phyloP scores from a whole-genome alignment of 2,113 vertebrate species.

The Oryzias melastigma region DNA sequence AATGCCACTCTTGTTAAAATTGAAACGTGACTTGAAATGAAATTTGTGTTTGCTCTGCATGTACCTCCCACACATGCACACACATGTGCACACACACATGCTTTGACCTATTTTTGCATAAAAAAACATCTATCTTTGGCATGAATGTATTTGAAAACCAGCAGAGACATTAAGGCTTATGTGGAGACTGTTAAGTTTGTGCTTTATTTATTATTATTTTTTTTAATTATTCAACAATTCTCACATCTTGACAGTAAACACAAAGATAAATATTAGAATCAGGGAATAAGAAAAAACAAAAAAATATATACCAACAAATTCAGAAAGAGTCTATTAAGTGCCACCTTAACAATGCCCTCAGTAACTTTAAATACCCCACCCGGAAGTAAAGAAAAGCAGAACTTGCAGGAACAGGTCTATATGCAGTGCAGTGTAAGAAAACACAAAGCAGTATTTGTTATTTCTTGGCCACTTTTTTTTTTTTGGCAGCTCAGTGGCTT shows the following conservation, averaged over 20 bases:
- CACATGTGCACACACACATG: not conserved
- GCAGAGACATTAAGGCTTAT: conserved; percentile 9
- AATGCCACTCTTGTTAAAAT: conserved; percentile 65
- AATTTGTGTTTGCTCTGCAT: conserved; percentile 39
- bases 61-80: conserved; percentile 1
- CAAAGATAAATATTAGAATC: not conserved
- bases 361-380: too few species aligned
- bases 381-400: too few species aligned
- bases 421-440: too few species aligned
- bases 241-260: not conserved
- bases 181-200: conserved; percentile 9
- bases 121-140: conserved; percentile 29
- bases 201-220: too few species aligned
- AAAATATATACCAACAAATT: too few species aligned
- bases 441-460: too few species aligned
- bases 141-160: conserved; percentile 13
- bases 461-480: too few species aligned
- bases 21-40: conserved; percentile 54
- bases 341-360: too few species aligned
- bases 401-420: too few species aligned
- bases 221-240: conserved; percentile 15
- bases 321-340: too few species aligned
- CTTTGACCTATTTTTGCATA: conserved; percentile 46
- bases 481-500: too few species aligned
- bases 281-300: too few species aligned